These are phyloP conservation scores for Andricus grossulariae DNA, from an alignment of 1,140 invertebrate genomes.

Conservation along the genomic window DNA sequence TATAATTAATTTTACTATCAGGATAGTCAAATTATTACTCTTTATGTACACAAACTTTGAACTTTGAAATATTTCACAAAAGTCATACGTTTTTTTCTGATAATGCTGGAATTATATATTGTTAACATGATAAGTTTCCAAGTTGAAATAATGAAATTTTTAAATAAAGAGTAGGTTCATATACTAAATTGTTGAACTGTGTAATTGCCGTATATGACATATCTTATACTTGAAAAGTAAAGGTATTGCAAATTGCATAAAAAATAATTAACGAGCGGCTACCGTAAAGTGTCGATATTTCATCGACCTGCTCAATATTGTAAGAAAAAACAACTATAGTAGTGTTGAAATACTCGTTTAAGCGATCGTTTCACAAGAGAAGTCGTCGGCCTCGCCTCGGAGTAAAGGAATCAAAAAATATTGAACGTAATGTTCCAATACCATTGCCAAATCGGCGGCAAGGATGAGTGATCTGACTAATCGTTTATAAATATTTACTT, in stretches of 20 bases:
- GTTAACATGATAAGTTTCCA: not conserved
- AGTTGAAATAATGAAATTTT: not conserved
- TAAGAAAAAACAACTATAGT: slow-evolving; percentile 10
- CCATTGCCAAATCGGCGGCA: slow-evolving; percentile 6
- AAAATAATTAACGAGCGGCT: slow-evolving; percentile 53
- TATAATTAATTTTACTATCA: too few species aligned
- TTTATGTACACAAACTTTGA: not conserved
- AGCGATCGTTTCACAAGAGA: slow-evolving; percentile 15
- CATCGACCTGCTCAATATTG: slow-evolving; percentile 31
- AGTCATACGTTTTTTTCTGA: not conserved
- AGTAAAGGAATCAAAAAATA: slow-evolving; percentile 15
- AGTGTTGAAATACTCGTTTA: slow-evolving; percentile 24
- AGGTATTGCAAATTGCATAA: slow-evolving; percentile 46
- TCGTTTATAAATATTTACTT: too few species aligned
- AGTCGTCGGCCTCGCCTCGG: slow-evolving; percentile 8
- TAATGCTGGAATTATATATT: not conserved
- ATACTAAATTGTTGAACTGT: not conserved
- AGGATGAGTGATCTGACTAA: slow-evolving; percentile 1
- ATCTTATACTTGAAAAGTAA: slow-evolving; percentile 21
- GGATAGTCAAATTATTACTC: too few species aligned
- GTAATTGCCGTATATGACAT: not conserved
- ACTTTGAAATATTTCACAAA: not conserved
- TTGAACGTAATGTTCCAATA: slow-evolving; percentile 7
- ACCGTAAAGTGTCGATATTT: slow-evolving; percentile 43
- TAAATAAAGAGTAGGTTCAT: not conserved